Base-by-base conservation (phyloP, 2,113 vertebrate species). In the Bombycilla garrulus region DNA sequence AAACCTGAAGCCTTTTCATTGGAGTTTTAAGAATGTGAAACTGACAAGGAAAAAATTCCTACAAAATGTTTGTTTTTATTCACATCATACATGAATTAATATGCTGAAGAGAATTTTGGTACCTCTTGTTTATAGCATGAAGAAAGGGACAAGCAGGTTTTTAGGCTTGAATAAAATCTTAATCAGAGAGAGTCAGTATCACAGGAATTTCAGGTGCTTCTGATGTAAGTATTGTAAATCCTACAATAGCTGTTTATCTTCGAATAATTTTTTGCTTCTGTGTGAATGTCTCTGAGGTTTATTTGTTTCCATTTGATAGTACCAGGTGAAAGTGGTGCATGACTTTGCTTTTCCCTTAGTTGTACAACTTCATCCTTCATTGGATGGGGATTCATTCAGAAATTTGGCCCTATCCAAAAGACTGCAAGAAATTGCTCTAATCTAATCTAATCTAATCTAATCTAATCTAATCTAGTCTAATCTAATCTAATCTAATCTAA, bases 1-100 rank as follows among this genome's bases (percentile, higher is more conserved):
- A 61, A 88, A 20, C 0, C 4, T 4, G 18, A 61, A 29, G 6
- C 0, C 4, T 6, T 3, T 51, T 56, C 4, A 6, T 2, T 62
- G 29, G 21, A 17, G 2, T 71, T 88, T 62, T 33, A 74, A 47
- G 29, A 23, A 10, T 38, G 38, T 38, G 54, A 80, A 91, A 65
- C 5, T 26, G 9, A 50, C 8, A 26, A 26, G 33, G 14, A 77
- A 62, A 44, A 62, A 47, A 48, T 10, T 18, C 4, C 22, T 53
- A n/a, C 28, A 3, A 71, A 78, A 53, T 15, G 1, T 57, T 81
- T 69, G 7, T 20, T 60, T 61, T 35, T 10, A 12, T 60, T 33
- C 5, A 36, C 25, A 5, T 35, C 28, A 65, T 21, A 40, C 10
- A 11, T 65, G 4, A 70, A 73, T 73, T 77, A 61, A 57, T 48